phyloP scores from a whole-genome alignment of 2,797 vertebrate genomes.

The Anguilla obscura region DNA sequence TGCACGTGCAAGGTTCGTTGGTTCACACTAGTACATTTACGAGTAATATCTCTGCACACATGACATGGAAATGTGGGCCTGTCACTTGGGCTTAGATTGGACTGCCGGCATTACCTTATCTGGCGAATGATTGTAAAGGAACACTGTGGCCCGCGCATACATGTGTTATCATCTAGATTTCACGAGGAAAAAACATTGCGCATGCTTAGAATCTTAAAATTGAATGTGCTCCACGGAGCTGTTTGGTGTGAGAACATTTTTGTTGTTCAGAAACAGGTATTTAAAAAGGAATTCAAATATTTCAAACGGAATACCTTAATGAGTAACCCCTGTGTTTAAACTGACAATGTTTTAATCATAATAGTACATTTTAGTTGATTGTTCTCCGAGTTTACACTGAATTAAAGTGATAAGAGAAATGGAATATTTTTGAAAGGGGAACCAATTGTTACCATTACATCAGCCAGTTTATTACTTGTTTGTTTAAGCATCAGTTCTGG shows the following conservation, averaged over 20 bases:
- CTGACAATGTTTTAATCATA: background rate
- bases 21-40: background rate
- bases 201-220: background rate
- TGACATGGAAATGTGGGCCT: background rate
- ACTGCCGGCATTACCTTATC: background rate
- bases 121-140: background rate
- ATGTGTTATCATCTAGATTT: background rate
- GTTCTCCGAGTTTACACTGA: background rate
- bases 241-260: background rate
- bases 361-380: background rate
- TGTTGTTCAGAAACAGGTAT: slow-evolving; percentile 2
- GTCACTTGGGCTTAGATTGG: background rate
- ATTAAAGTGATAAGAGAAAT: background rate
- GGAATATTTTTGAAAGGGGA: background rate
- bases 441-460: no score
- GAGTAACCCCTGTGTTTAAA: background rate
- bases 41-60: background rate
- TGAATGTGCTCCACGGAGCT: background rate
- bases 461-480: no score
- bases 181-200: background rate
- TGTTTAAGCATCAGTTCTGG: no score
- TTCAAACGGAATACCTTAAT: background rate
- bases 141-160: background rate
- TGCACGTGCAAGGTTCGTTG: background rate
- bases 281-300: background rate